Base-by-base conservation (phyloP, 2,888 invertebrate genomes). In the Agrochola circellaris region DNA sequence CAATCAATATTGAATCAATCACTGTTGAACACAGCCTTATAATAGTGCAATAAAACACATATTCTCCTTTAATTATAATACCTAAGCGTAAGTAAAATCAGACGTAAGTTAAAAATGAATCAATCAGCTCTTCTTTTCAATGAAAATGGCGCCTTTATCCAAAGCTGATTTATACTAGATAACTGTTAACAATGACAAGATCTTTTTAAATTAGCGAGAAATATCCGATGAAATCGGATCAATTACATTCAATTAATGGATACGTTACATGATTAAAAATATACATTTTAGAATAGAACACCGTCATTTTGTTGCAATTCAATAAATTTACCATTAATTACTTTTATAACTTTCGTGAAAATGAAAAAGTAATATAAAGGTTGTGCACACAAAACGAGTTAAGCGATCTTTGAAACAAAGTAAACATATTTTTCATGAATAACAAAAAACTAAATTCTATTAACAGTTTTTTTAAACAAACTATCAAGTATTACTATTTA, bases 191-290 rank as follows among this genome's bases (percentile, higher is more conserved):
- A 73, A 74, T 73, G 38, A 62, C 72, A 75, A 62, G 75, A 88
- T 82, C 79, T 85, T 88, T 87, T 86, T 82, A 79, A 76, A 75
- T 86, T 87, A 89, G 89, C 68, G 38, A 75, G 79, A 89, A 79
- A 87, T 90, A 84, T 92, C 88, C 93, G 93, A 93, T 93, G 5
- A 90, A 91, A 93, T 93, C 93, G 93, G 92, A 89, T 87, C 26
- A 74, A 70, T 73, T 81, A 83, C 68, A 62, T 61, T 48, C 30
- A 75, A 68, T 73, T 69, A 73, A 69, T 9, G 56, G 45, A 66
- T 62, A 83, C 89, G 84, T 89, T 83, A 81, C 88, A 87, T 77
- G 83, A 84, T 84, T 75, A 9, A 1, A 69, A 42, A 38, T 26
- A 15, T 17, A 42, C 2, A 70, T 51, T 72, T 60, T 15, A 0